Evolutionary conservation across 1,140 invertebrate genomes (phyloP).

Genomic region (Lamellibrachia luymesi): DNA sequence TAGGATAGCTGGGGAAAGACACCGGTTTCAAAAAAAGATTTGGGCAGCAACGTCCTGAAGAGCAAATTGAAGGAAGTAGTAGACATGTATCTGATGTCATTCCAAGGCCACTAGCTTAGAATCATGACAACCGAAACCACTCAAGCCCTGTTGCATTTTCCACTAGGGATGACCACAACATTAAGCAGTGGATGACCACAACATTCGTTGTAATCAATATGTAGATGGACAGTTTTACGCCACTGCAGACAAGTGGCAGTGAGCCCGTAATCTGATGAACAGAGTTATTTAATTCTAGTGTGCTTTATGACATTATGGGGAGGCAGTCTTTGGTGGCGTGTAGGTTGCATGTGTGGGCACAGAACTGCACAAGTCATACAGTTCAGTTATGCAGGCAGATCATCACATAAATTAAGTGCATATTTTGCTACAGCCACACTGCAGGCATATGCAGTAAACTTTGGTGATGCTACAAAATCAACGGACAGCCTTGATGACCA

Average conservation of each 20-base stretch:
- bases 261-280: background rate
- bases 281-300: background rate
- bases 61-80: too few relatives aligned
- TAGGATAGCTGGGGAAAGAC: too few relatives aligned
- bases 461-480: background rate
- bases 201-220: background rate
- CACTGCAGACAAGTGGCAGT: background rate
- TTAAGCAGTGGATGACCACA: background rate
- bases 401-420: background rate
- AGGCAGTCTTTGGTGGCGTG: too few relatives aligned
- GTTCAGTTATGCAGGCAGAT: background rate
- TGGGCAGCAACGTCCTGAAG: too few relatives aligned
- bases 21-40: too few relatives aligned
- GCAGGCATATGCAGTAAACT: background rate
- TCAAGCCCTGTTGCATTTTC: background rate
- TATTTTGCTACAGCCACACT: background rate
- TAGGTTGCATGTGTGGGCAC: background rate
- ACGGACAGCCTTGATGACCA: background rate
- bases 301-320: background rate
- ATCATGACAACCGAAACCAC: background rate
- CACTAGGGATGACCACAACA: background rate
- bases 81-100: too few relatives aligned
- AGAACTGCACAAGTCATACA: background rate
- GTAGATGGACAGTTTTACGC: background rate
- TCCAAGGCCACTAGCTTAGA: background rate